These are phyloP conservation scores for Plecturocebus donacophilus DNA, from an alignment of 2,113 vertebrate genomes.

Conservation along the genomic window DNA sequence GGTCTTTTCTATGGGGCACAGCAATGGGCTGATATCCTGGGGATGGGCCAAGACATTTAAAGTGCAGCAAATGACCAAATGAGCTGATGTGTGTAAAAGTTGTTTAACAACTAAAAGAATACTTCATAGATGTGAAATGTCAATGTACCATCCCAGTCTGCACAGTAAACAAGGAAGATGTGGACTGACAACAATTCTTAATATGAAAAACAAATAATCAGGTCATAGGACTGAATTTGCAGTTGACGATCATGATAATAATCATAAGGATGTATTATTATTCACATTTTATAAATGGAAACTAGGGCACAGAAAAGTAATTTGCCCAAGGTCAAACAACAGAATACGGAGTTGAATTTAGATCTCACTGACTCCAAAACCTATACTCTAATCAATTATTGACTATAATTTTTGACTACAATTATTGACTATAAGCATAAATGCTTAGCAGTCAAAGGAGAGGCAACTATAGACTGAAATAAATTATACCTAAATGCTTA, in stretches of 20 bases:
- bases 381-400: background rate
- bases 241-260: background rate
- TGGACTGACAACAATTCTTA: background rate
- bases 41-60: background rate
- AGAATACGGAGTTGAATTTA: background rate
- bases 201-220: background rate
- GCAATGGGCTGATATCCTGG: background rate
- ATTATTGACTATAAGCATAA: background rate
- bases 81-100: background rate
- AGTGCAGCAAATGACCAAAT: background rate
- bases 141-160: background rate
- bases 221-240: background rate
- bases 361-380: background rate
- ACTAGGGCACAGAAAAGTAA: background rate
- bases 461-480: too few relatives aligned
- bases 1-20: background rate
- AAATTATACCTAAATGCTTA: too few relatives aligned
- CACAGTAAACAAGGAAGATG: background rate
- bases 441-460: too few relatives aligned
- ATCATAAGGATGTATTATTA: background rate
- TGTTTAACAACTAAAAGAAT: background rate
- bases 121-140: background rate
- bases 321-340: background rate
- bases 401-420: background rate
- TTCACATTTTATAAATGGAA: background rate